Evolutionary conservation across 2,888 invertebrate genomes (phyloP).

Genomic region (Pachliopta kotzebuea): DNA sequence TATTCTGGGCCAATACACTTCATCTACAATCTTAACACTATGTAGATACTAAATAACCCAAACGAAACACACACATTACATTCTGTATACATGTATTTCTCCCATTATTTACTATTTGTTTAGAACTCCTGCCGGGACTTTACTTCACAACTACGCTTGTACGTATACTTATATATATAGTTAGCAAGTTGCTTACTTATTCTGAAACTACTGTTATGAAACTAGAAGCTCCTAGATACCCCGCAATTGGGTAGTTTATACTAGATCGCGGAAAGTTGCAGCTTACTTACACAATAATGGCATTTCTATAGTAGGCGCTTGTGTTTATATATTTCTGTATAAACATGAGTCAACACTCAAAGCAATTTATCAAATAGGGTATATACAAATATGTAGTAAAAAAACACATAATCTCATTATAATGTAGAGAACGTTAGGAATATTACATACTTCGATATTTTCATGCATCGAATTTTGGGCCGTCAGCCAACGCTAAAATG

Average conservation of each 20-base stretch:
- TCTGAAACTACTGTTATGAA: background rate
- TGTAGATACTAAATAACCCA: no score
- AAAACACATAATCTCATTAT: background rate
- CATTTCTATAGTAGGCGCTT: background rate
- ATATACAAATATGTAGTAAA: background rate
- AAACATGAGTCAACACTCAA: background rate
- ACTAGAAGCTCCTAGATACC: conserved; percentile 9
- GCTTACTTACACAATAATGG: background rate
- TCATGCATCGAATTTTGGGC: background rate
- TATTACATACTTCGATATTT: background rate
- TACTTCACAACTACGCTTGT: background rate
- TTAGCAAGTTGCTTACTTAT: background rate
- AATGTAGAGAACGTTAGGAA: background rate
- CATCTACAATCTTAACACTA: no score
- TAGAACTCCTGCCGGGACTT: background rate
- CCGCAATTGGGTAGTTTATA: conserved; percentile 4
- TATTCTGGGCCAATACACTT: no score
- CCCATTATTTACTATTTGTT: background rate
- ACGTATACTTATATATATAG: background rate
- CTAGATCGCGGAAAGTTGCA: background rate
- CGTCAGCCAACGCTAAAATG: background rate
- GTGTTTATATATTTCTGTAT: background rate
- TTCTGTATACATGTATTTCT: background rate
- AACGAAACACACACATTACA: no score
- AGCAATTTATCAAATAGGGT: background rate